phyloP scores from a whole-genome alignment of 2,113 vertebrate species.

The Hemibagrus wyckioides region DNA sequence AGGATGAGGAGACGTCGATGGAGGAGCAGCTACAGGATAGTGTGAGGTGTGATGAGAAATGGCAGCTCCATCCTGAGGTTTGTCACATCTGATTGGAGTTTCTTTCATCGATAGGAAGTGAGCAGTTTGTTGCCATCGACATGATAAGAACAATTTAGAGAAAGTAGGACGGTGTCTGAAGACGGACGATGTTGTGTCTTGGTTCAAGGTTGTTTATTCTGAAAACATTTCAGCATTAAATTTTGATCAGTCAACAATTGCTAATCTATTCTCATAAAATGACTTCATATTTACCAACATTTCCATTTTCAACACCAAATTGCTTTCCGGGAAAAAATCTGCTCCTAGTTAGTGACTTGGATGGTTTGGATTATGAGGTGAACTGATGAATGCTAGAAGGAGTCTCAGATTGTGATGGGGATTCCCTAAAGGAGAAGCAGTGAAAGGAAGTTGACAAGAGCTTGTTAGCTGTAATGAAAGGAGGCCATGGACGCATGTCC shows the following conservation, averaged over 20 bases:
- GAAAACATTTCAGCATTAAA: not conserved
- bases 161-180: not conserved
- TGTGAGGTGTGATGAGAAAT: constrained; percentile 40
- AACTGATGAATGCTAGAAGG: not conserved
- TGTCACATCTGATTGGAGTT: constrained; percentile 39
- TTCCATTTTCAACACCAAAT: not conserved
- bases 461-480: constrained; percentile 12
- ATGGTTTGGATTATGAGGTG: not conserved
- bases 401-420: not conserved
- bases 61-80: constrained; percentile 28
- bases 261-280: not conserved
- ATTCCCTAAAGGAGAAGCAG: not conserved
- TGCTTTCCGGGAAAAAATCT: not conserved
- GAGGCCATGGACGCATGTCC: not conserved
- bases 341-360: not conserved
- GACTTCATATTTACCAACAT: not conserved
- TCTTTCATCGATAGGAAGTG: not conserved
- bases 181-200: not conserved
- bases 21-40: not conserved
- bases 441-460: not conserved
- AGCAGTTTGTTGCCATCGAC: not conserved
- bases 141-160: not conserved
- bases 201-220: not conserved
- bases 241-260: not conserved
- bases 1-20: constrained; percentile 13